phyloP scores from a whole-genome alignment of 1,140 invertebrate species.

The Brachionus rubens region DNA sequence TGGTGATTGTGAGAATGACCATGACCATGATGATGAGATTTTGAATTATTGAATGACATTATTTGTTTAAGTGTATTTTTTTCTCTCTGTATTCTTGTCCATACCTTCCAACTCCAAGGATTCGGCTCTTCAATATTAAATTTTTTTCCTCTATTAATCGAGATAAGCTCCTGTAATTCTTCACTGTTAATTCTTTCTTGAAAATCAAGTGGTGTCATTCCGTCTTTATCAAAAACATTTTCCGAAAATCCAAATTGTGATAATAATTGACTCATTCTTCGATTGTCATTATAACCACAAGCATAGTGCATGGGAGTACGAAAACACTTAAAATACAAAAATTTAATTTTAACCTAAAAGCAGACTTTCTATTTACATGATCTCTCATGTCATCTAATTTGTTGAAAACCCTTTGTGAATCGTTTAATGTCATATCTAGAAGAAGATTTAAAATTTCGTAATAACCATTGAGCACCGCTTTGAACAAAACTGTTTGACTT shows the following conservation, averaged over 20 bases:
- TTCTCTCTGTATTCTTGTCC: slow-evolving; percentile 39
- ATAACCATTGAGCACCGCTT: slow-evolving; percentile 28
- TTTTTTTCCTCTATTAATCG: not conserved
- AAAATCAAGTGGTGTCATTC: slow-evolving; percentile 44
- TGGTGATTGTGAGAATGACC: not conserved
- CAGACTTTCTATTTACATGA: not conserved
- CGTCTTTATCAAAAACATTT: slow-evolving; percentile 46
- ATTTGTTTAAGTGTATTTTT: slow-evolving; percentile 20
- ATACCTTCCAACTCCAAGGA: slow-evolving; percentile 42
- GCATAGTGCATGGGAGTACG: slow-evolving; percentile 45
- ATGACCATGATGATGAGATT: slow-evolving; percentile 1
- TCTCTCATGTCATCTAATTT: slow-evolving; percentile 38
- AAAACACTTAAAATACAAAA: slow-evolving; percentile 20
- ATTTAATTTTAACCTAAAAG: not conserved
- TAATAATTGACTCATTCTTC: slow-evolving; percentile 17
- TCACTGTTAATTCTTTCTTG: slow-evolving; percentile 34
- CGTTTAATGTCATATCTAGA: not conserved
- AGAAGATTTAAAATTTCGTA: slow-evolving; percentile 31
- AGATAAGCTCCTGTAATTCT: slow-evolving; percentile 30
- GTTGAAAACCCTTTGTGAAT: not conserved
- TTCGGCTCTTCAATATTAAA: slow-evolving; percentile 28
- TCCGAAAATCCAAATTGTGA: slow-evolving; percentile 41
- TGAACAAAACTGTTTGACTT: slow-evolving; percentile 38
- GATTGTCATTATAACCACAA: slow-evolving; percentile 34
- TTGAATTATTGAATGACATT: not conserved